Base-by-base conservation (phyloP, 2,113 vertebrate genomes). In the Trachemys scripta region DNA sequence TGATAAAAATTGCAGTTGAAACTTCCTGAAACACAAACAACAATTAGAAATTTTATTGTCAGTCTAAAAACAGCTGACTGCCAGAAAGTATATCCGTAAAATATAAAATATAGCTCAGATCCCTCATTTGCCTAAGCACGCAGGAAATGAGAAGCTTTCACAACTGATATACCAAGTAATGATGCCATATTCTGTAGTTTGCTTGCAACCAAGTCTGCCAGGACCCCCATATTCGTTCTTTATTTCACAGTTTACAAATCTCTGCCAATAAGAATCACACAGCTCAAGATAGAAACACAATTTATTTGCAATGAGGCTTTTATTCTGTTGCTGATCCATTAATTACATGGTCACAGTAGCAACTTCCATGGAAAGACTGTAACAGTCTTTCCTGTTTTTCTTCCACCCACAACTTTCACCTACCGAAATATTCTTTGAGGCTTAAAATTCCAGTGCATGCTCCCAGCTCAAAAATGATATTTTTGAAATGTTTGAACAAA, bases 11-110 rank as follows among this genome's bases (percentile, higher is more conserved):
- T 93, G 75, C 17, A 79, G 62, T 80, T 98, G 85, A 96, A 97
- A 93, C 75, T 95, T 97, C 75, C 45, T 51, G 93, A 97, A 98
- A 93, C 86, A 91, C 80, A 93, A 90, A 80, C 80, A 97, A 94
- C 90, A 95, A 94, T 94, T 94, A 97, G 90, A 81, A 96, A 93
- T 98, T 98, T 98, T 98, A 98, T 96, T 96, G 80, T 95, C 96
- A 96, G 90, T 96, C 92, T 96, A 94, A 97, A 97, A 98, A 85
- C 90, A 98, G 93, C 95, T 97, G 96, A 98, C 84, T 97, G 90
- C 53, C 12, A 13, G 88, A 96, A 98, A 98, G 96, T 78, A 79
- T 78, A 72, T 47, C 47, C 80, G 96, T 98, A 97, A 97, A 98
- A 97, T 69, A 93, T 95, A 96, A 98, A 97, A 97, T 96, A 96